phyloP scores from a whole-genome alignment of 2,113 vertebrate genomes.

The Castor canadensis region DNA sequence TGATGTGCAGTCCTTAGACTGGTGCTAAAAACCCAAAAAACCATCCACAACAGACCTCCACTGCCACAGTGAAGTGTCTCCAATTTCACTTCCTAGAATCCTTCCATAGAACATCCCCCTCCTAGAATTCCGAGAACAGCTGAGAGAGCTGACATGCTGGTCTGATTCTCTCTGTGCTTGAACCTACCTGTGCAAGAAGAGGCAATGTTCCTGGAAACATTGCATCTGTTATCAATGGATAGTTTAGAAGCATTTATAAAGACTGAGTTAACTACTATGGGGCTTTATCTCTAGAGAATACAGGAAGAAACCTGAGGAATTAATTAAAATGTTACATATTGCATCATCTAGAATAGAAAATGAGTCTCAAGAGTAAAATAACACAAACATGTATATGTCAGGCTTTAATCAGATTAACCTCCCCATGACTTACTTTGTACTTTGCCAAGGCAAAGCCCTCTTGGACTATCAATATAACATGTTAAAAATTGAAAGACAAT shows the following conservation, averaged over 20 bases:
- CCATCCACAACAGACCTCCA: neutral
- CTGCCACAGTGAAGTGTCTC: neutral
- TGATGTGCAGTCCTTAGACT: fast-evolving
- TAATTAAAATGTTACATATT: neutral
- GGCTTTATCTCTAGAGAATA: neutral
- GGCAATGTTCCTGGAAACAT: neutral
- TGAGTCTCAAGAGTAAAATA: neutral
- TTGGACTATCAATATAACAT: too few species aligned
- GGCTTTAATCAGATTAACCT: too few species aligned
- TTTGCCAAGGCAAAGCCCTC: too few species aligned
- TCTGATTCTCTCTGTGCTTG: neutral
- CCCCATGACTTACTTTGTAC: too few species aligned
- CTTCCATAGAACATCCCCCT: neutral
- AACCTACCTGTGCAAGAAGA: neutral
- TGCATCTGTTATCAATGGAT: neutral
- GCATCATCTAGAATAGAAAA: neutral
- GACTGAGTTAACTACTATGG: neutral
- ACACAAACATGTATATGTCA: too few species aligned
- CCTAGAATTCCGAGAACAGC: neutral
- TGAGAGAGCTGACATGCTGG: neutral
- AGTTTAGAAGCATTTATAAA: neutral
- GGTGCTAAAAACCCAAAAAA: too few species aligned
- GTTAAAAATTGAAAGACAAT: too few species aligned
- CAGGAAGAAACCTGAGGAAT: neutral
- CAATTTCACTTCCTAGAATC: neutral